Evolutionary conservation across 2,888 invertebrate species (phyloP).

Genomic region (Homarus gammarus): DNA sequence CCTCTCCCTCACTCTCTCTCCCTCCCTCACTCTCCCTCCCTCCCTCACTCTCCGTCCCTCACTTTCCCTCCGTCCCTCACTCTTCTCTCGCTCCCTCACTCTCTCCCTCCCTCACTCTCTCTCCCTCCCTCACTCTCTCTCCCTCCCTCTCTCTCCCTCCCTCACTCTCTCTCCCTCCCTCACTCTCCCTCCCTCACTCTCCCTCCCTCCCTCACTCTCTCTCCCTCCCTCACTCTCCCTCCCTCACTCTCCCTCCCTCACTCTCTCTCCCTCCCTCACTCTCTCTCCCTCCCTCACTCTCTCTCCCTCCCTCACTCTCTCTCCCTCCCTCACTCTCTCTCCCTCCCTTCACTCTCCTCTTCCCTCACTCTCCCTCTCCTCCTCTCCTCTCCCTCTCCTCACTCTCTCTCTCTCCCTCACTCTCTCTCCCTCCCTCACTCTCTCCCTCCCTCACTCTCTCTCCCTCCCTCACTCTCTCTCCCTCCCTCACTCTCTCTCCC

Average conservation of each 20-base stretch:
- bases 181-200: neutral
- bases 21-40: no score
- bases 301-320: slow-evolving; percentile 6
- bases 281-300: neutral
- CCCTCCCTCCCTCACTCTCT: neutral
- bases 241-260: no score
- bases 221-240: no score
- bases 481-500: no score
- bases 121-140: neutral
- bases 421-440: no score
- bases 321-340: neutral
- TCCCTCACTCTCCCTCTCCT: slow-evolving; percentile 8
- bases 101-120: slow-evolving; percentile 10
- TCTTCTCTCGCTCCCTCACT: slow-evolving; percentile 22
- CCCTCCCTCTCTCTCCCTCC: neutral
- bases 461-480: no score
- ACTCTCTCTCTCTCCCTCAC: no score
- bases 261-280: neutral
- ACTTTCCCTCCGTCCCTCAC: slow-evolving; percentile 9
- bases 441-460: slow-evolving; percentile 5
- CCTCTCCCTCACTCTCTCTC: no score
- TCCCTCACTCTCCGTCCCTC: slow-evolving; percentile 16
- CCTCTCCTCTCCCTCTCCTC: no score
- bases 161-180: slow-evolving; percentile 12
- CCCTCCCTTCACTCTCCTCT: neutral